phyloP scores from a whole-genome alignment of 1,140 invertebrate genomes.

The Drosophila bocqueti region DNA sequence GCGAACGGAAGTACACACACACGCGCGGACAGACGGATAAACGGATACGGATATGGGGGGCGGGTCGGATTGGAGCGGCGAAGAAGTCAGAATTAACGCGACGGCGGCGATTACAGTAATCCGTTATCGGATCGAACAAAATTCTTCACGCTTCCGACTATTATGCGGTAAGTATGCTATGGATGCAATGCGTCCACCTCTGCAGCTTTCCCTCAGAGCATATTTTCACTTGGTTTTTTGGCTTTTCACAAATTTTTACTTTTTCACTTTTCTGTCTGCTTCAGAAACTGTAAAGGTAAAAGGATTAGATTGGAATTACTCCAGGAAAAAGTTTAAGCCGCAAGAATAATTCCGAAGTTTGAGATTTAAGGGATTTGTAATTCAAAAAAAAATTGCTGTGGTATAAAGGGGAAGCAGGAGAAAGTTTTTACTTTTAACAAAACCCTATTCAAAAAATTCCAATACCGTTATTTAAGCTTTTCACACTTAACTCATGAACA shows the following conservation, averaged over 20 bases:
- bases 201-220: conserved; percentile 12
- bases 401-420: neutral
- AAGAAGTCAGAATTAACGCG: conserved; percentile 15
- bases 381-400: neutral
- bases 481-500: too few relatives aligned
- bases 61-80: conserved; percentile 11
- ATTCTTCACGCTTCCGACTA: neutral
- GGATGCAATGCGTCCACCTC: conserved; percentile 14
- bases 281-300: conserved; percentile 15
- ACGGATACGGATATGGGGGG: neutral
- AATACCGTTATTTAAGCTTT: too few relatives aligned
- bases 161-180: conserved; percentile 33
- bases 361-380: neutral
- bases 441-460: too few relatives aligned
- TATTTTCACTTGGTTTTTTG: conserved; percentile 25
- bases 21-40: conserved; percentile 36
- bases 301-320: conserved; percentile 2
- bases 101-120: conserved; percentile 25
- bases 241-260: neutral
- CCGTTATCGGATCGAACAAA: conserved; percentile 12
- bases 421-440: too few relatives aligned
- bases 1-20: conserved; percentile 26
- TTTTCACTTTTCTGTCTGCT: conserved; percentile 26
- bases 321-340: conserved; percentile 2
- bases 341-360: neutral